A percentile compares a stretch with the other conserved stretches of the same genome.
Conservation (phyloP, 1,140 invertebrate genomes). For the Nixonia krombeini region DNA sequence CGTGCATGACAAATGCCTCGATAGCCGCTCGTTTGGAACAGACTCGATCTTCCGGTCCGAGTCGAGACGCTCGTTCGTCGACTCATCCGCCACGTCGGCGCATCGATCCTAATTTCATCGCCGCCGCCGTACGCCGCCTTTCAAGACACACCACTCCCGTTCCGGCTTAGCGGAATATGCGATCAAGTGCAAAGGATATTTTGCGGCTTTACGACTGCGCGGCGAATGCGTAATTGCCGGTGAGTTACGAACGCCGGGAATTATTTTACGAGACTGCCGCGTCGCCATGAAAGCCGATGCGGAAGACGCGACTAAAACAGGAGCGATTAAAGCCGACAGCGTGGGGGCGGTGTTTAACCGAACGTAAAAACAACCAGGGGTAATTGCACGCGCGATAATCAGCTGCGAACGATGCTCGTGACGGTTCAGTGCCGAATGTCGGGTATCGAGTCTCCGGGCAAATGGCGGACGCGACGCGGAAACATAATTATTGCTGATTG, state of each 20-base stretch:
- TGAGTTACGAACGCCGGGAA: background rate
- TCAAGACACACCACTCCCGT: too few species aligned
- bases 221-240: background rate
- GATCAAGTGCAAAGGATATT: slow-evolving; percentile 3
- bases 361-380: too few species aligned
- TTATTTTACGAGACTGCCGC: background rate
- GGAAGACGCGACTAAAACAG: too few species aligned
- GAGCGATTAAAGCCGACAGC: too few species aligned
- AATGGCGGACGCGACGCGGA: too few species aligned
- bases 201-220: background rate
- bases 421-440: too few species aligned
- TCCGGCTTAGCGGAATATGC: slow-evolving; percentile 25
- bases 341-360: too few species aligned
- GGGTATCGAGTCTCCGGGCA: too few species aligned
- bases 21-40: slow-evolving; percentile 21
- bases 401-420: too few species aligned
- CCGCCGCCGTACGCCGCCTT: slow-evolving; percentile 16
- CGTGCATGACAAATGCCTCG: slow-evolving; percentile 41
- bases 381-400: too few species aligned
- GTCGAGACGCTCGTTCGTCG: slow-evolving; percentile 15
- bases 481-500: too few species aligned
- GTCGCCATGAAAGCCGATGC: too few species aligned
- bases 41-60: slow-evolving; percentile 21
- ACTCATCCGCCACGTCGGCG: slow-evolving; percentile 13
- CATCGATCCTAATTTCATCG: slow-evolving; percentile 25